phyloP scores from a whole-genome alignment of 2,888 invertebrate genomes.

The Harmothoe impar region DNA sequence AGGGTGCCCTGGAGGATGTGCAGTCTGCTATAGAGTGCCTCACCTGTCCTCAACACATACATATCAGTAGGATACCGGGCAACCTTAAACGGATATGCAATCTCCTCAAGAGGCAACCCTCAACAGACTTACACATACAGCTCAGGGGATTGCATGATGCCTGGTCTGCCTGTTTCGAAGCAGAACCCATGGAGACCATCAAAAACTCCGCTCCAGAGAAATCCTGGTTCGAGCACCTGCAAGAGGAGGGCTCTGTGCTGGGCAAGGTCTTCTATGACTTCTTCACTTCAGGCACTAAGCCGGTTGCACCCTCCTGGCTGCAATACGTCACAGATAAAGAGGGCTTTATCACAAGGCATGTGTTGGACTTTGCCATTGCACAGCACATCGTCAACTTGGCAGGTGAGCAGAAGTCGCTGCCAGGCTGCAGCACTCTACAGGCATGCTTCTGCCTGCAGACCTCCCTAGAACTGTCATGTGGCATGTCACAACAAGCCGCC shows the following conservation, averaged over 20 bases:
- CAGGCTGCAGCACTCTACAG: not conserved
- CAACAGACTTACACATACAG: not conserved
- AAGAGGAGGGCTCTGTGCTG: not conserved
- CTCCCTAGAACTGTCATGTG: conserved; percentile 7
- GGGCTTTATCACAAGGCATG: not conserved
- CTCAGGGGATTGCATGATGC: not conserved
- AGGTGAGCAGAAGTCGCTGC: not conserved
- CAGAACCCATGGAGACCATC: not conserved
- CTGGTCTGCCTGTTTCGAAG: not conserved
- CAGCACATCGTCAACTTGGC: not conserved
- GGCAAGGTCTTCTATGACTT: not conserved
- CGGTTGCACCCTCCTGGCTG: not conserved
- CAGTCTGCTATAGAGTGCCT: not conserved
- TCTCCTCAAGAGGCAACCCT: not conserved
- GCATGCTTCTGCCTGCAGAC: not conserved
- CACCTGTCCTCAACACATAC: not conserved
- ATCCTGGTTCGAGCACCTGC: not conserved
- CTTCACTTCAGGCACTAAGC: not conserved
- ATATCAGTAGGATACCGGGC: not conserved
- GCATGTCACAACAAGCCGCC: not conserved
- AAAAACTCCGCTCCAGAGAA: not conserved
- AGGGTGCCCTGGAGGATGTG: not conserved
- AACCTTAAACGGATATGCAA: not conserved
- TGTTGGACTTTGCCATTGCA: not conserved
- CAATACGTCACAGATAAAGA: not conserved